These are phyloP conservation scores for Atrichornis clamosus DNA, from an alignment of 2,113 vertebrate genomes.

Conservation along the genomic window DNA sequence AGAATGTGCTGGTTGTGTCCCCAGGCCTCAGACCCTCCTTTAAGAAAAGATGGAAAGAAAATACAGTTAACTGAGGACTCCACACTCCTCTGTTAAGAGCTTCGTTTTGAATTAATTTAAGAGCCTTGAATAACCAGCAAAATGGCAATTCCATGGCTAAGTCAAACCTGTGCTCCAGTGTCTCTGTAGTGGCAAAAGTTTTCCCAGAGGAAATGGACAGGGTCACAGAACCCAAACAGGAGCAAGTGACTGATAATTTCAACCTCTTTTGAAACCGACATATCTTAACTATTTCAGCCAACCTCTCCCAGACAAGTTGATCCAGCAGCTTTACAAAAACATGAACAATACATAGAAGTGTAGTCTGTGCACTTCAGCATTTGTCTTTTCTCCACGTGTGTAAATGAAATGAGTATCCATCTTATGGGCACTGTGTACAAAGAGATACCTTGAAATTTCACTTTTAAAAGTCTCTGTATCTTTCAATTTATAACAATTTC, in stretches of 20 bases:
- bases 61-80: neutral
- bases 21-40: slow-evolving; percentile 97
- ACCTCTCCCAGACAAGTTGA: neutral
- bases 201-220: neutral
- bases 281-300: neutral
- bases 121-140: neutral
- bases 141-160: neutral
- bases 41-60: neutral
- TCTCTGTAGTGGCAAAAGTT: neutral
- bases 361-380: neutral
- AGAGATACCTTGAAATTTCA: neutral
- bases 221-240: neutral
- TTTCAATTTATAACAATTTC: neutral
- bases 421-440: neutral
- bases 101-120: neutral
- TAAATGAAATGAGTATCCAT: neutral
- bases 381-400: neutral
- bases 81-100: neutral
- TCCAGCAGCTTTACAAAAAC: neutral
- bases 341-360: neutral
- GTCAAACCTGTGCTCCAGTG: neutral
- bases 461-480: neutral
- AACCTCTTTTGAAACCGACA: neutral
- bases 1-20: slow-evolving; percentile 98
- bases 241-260: neutral